Evolutionary conservation across 2,797 vertebrate species (phyloP).

Genomic region (Eurystomus glaucurus): DNA sequence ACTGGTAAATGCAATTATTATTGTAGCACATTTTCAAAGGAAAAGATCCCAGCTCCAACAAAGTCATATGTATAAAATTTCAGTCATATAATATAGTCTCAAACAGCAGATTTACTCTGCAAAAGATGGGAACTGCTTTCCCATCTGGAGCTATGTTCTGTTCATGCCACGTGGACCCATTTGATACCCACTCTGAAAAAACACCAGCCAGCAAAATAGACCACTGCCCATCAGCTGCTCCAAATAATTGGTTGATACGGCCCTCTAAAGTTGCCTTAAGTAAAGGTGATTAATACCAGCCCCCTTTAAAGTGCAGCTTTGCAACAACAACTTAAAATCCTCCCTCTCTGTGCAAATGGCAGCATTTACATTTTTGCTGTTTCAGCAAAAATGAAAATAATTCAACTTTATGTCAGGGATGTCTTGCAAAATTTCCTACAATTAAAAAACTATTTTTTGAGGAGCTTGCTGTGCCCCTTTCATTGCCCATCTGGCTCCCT

Average conservation of each 20-base stretch:
- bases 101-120: constrained; percentile 78
- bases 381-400: constrained; percentile 74
- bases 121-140: constrained; percentile 76
- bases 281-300: constrained; percentile 50
- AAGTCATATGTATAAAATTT: constrained; percentile 86
- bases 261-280: constrained; percentile 51
- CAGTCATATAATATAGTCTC: constrained; percentile 77
- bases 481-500: constrained; percentile 77
- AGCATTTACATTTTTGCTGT: constrained; percentile 76
- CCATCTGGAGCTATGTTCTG: constrained; percentile 77
- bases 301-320: constrained; percentile 56
- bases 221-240: constrained; percentile 61
- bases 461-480: constrained; percentile 67
- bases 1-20: constrained; percentile 80
- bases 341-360: constrained; percentile 5
- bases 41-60: constrained; percentile 80
- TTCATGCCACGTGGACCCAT: constrained; percentile 62
- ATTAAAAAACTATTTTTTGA: constrained; percentile 63
- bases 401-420: constrained; percentile 73
- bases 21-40: constrained; percentile 80
- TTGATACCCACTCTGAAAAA: constrained; percentile 38
- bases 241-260: constrained; percentile 26
- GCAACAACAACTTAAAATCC: not conserved
- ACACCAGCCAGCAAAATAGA: constrained; percentile 48
- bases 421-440: constrained; percentile 62